These are phyloP conservation scores for Laspeyria flexula DNA, from an alignment of 2,888 invertebrate species.

Conservation along the genomic window DNA sequence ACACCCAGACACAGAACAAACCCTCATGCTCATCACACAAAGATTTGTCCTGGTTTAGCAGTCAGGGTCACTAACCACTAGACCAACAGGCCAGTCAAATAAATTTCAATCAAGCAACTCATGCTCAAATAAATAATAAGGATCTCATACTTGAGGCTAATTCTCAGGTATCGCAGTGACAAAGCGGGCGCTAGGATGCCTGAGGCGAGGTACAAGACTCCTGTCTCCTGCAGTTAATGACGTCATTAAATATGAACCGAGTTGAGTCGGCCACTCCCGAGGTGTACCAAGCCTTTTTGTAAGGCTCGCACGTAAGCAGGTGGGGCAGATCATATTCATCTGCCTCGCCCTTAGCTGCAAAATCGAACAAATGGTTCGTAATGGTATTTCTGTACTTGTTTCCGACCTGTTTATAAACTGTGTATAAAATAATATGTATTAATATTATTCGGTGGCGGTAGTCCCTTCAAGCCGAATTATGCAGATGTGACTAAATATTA, in stretches of 20 bases:
- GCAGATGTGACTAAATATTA: not conserved
- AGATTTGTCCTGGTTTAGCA: too few species aligned
- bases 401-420: not conserved
- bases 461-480: not conserved
- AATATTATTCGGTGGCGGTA: not conserved
- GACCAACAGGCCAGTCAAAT: too few species aligned
- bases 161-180: conserved; percentile 43
- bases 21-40: too few species aligned
- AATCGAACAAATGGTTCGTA: conserved; percentile 30
- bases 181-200: conserved; percentile 51
- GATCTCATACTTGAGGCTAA: conserved; percentile 35
- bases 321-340: conserved; percentile 42
- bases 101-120: not conserved
- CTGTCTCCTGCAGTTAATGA: conserved; percentile 78
- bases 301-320: conserved; percentile 36
- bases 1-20: too few species aligned
- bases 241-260: conserved; percentile 81
- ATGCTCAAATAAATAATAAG: conserved; percentile 21
- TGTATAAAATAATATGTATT: not conserved
- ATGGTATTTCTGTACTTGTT: conserved; percentile 16
- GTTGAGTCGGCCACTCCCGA: conserved; percentile 13
- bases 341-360: conserved; percentile 31
- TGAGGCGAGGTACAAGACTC: conserved; percentile 58
- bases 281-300: conserved; percentile 48
- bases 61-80: too few species aligned